Evolutionary conservation across 2,888 invertebrate species (phyloP).

Genomic region (Macrophya annulata): DNA sequence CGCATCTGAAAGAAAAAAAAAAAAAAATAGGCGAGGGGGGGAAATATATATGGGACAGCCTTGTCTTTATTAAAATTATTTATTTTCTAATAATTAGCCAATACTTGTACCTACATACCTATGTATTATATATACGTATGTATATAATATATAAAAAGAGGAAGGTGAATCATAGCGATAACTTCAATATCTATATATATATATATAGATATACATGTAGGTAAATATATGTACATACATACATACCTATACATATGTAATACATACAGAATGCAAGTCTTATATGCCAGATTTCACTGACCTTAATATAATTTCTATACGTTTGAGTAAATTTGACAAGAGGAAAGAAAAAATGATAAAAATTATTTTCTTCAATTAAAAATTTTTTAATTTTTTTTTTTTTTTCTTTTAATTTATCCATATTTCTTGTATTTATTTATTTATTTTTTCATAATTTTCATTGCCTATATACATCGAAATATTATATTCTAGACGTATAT

Average conservation of each 20-base stretch:
- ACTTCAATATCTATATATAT: not conserved
- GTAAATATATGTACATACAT: not conserved
- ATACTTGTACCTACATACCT: not conserved
- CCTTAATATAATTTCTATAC: not conserved
- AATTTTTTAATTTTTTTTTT: not conserved
- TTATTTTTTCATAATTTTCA: not conserved
- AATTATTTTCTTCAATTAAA: too few relatives aligned
- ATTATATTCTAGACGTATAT: too few relatives aligned
- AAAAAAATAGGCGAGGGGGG: too few relatives aligned
- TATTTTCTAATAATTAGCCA: slow-evolving; percentile 44
- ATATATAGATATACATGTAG: not conserved
- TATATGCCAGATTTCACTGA: slow-evolving; percentile 25
- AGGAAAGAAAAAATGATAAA: not conserved
- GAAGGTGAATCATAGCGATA: slow-evolving; percentile 39
- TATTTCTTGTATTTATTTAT: too few relatives aligned
- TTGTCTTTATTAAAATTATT: slow-evolving; percentile 44
- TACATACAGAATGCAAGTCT: not conserved
- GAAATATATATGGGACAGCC: slow-evolving; percentile 22
- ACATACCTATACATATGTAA: not conserved
- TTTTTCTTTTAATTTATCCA: not conserved
- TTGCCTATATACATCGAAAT: too few relatives aligned
- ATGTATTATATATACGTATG: not conserved
- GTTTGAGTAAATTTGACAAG: not conserved
- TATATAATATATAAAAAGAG: too few relatives aligned
- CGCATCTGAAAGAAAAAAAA: not conserved